phyloP scores from a whole-genome alignment of 2,888 invertebrate species.

The Sturmia bella region DNA sequence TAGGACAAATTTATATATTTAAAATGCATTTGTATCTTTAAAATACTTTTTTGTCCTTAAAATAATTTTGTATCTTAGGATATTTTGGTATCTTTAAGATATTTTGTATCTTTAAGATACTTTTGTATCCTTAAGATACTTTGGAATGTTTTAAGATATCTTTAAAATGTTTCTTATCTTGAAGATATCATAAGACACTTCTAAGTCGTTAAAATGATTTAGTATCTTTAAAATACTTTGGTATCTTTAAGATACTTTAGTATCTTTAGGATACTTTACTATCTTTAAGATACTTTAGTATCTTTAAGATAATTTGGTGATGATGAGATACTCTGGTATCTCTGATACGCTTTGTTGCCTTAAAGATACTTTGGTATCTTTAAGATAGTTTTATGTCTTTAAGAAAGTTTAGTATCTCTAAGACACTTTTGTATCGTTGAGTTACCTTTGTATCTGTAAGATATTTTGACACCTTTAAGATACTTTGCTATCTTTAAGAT shows the following conservation, averaged over 20 bases:
- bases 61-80: no score
- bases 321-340: background rate
- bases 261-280: background rate
- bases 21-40: background rate
- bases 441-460: background rate
- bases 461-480: no score
- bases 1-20: background rate
- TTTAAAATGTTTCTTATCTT: no score
- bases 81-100: slow-evolving; percentile 7
- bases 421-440: background rate
- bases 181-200: no score
- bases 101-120: background rate
- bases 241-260: no score
- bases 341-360: background rate
- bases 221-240: no score
- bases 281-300: slow-evolving; percentile 18
- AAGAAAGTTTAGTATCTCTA: background rate
- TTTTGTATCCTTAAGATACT: background rate
- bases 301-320: background rate
- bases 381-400: background rate
- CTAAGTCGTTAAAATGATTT: background rate
- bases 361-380: background rate
- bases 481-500: background rate
- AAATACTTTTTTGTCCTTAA: background rate
- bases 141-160: no score